These are phyloP conservation scores for Himalopsyche japonica DNA, from an alignment of 2,888 invertebrate species.

Conservation along the genomic window DNA sequence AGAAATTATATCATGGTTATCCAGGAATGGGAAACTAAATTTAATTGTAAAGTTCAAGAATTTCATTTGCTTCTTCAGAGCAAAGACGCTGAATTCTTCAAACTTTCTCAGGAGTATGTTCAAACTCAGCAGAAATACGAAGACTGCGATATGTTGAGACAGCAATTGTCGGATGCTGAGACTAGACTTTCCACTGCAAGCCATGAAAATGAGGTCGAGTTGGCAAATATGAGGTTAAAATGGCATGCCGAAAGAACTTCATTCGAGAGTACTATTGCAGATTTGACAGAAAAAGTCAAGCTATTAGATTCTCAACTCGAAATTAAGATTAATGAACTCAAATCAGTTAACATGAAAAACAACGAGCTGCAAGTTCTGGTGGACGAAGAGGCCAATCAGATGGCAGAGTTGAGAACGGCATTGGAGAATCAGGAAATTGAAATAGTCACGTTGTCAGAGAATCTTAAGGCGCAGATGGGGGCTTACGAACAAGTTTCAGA, in stretches of 20 bases:
- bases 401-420: conserved; percentile 62
- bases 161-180: conserved; percentile 28
- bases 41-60: conserved; percentile 32
- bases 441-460: conserved; percentile 72
- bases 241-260: conserved; percentile 55
- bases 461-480: conserved; percentile 63
- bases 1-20: conserved; percentile 2
- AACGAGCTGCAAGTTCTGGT: conserved; percentile 58
- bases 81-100: conserved; percentile 34
- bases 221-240: conserved; percentile 58
- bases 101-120: not conserved
- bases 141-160: conserved; percentile 17
- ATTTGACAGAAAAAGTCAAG: conserved; percentile 46
- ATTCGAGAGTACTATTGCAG: conserved; percentile 44
- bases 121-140: not conserved
- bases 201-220: conserved; percentile 60
- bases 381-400: conserved; percentile 60
- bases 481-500: conserved; percentile 58
- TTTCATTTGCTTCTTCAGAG: conserved; percentile 17
- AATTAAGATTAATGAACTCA: conserved; percentile 56
- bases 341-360: conserved; percentile 56
- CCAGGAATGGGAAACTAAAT: conserved; percentile 25
- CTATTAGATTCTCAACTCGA: conserved; percentile 50
- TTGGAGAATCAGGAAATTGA: conserved; percentile 73
- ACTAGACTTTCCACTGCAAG: conserved; percentile 53